Conservation (phyloP, 2,113 vertebrate species). For the Catagonus wagneri region DNA sequence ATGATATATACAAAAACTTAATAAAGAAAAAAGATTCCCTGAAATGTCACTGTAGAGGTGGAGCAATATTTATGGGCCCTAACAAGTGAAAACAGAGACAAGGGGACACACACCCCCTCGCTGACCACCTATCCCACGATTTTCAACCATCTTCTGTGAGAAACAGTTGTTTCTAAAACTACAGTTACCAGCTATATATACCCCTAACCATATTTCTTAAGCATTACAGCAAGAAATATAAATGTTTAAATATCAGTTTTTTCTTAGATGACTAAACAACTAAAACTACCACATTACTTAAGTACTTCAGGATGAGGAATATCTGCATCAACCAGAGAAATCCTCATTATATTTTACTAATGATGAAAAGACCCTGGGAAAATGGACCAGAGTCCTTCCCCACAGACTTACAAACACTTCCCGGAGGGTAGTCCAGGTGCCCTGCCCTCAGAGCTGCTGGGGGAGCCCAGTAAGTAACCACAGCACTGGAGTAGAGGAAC, state of each 20-base stretch:
- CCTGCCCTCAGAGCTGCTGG: neutral
- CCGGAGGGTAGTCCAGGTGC: neutral
- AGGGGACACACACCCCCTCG: neutral
- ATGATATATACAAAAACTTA: neutral
- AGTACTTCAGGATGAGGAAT: neutral
- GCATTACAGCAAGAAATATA: conserved; percentile 4
- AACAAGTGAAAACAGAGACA: conserved; percentile 56
- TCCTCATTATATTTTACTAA: neutral
- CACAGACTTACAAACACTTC: neutral
- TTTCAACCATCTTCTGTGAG: neutral
- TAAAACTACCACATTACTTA: neutral
- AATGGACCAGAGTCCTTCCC: neutral
- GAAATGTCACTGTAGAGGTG: neutral
- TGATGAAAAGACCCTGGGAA: neutral
- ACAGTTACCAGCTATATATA: neutral
- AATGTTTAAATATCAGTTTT: neutral
- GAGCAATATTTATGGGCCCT: neutral
- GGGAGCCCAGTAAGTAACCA: neutral
- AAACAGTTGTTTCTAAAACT: conserved; percentile 15
- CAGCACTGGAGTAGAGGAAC: neutral
- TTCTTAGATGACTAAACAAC: conserved; percentile 43
- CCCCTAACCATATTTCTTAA: neutral
- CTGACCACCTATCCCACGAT: neutral
- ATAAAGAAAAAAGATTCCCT: neutral
- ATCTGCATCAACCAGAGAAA: neutral